phyloP scores from a whole-genome alignment of 2,888 invertebrate genomes.

The Ectropis crepuscularia region DNA sequence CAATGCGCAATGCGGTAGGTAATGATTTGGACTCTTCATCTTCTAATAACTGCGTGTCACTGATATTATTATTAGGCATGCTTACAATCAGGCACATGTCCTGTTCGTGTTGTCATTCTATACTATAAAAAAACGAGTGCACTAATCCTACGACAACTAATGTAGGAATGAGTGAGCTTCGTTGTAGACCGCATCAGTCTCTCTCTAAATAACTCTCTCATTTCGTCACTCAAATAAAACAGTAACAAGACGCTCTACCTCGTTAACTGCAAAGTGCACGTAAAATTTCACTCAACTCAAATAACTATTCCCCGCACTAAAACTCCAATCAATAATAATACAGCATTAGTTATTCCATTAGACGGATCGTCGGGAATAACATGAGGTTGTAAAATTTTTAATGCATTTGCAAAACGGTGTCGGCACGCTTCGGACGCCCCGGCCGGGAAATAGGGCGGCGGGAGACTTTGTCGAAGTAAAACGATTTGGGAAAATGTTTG shows the following conservation, averaged over 20 bases:
- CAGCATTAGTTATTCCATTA: slow-evolving; percentile 28
- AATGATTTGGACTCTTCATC: too few species aligned
- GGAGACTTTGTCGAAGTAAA: slow-evolving; percentile 15
- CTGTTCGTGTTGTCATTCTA: too few species aligned
- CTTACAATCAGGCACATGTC: too few species aligned
- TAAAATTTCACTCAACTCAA: slow-evolving; percentile 21
- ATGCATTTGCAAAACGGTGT: slow-evolving; percentile 40
- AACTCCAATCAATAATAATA: slow-evolving; percentile 27
- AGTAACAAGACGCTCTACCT: background rate
- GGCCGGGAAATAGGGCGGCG: background rate
- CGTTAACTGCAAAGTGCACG: slow-evolving; percentile 3
- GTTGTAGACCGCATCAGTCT: too few species aligned
- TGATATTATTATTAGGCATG: too few species aligned
- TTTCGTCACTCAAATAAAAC: too few species aligned
- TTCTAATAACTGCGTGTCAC: too few species aligned
- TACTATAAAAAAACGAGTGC: too few species aligned
- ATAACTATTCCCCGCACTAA: slow-evolving; percentile 19
- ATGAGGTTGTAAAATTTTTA: slow-evolving; percentile 38
- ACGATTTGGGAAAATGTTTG: slow-evolving; percentile 14
- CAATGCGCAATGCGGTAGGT: too few species aligned
- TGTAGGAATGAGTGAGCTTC: too few species aligned
- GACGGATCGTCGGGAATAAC: slow-evolving; percentile 32
- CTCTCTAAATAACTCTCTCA: too few species aligned
- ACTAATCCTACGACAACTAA: too few species aligned
- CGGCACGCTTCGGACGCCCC: slow-evolving; percentile 44